These are phyloP conservation scores for Buceros bicornis DNA, from an alignment of 2,797 vertebrate genomes.

Conservation along the genomic window DNA sequence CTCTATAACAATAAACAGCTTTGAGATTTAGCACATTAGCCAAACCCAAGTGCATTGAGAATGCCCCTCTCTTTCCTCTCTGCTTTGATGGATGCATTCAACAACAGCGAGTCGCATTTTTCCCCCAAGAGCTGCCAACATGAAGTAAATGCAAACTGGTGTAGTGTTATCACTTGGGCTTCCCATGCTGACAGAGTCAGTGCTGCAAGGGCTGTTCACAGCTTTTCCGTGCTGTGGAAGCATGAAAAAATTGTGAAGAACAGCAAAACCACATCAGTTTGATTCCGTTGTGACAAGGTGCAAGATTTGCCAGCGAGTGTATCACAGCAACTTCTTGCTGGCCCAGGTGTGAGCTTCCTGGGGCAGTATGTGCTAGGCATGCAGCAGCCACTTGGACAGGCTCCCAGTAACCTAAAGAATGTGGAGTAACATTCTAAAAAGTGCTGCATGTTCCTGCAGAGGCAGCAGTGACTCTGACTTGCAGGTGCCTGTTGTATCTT, in stretches of 20 bases:
- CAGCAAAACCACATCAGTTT: background rate
- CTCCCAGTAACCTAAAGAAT: background rate
- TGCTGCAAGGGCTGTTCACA: background rate
- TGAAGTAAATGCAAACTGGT: background rate
- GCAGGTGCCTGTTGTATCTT: background rate
- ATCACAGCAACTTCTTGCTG: background rate
- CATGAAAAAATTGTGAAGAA: background rate
- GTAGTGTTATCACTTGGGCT: background rate
- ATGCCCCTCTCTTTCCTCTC: background rate
- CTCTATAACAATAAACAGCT: background rate
- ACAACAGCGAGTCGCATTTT: background rate
- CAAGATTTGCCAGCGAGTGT: background rate
- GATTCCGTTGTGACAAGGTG: background rate
- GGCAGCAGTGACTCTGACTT: background rate
- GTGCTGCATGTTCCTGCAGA: background rate
- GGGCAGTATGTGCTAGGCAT: background rate
- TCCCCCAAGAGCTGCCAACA: background rate
- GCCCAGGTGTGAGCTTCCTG: background rate
- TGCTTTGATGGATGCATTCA: background rate
- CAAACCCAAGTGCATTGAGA: background rate
- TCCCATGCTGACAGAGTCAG: background rate
- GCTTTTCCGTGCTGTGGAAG: background rate
- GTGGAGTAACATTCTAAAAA: background rate
- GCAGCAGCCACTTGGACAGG: background rate
- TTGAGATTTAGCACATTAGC: background rate